Evolutionary conservation across 2,797 vertebrate species (phyloP), one percentile per base, ranked within the genome.

Genomic region (Gymnodraco acuticeps): DNA sequence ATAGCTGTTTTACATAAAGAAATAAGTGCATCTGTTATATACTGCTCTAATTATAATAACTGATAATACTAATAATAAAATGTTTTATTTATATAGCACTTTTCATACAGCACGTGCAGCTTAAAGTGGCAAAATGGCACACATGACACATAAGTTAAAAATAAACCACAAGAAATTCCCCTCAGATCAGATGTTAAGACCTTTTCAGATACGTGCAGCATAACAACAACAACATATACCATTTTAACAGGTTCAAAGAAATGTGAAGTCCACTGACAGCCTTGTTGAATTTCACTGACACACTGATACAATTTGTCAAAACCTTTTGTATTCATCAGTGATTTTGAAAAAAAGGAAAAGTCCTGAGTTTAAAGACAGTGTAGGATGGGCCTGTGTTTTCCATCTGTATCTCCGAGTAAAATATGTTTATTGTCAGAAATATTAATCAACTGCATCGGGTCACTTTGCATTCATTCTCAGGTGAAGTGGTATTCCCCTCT

Each of bases 331-430:
- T 72, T 16, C 15, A 58, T 59, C 53, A 50, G 51, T 20, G 33
- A 66, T 67, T 64, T 80, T 48, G 47, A 64, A 60, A 79, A 71
- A 59, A 64, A 47, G 47, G 53, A 74, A 81, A 76, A 59, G 45
- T 23, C 8, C 63, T 55, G 2, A 3, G 61, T 63, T 55, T 1
- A 12, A 51, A 68, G 65, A 59, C n/a, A n/a, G 31, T 11, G 17
- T 9, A 10, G 41, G 19, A 59, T 12, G 2, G 66, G 50, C n/a
- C 59, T 70, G 48, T 61, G 47, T 54, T 68, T 50, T 61, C 82
- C 80, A 56, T 14, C 43, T 79, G 23, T 43, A 48, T 63, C 45
- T 75, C 2, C 68, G 62, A 54, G 48, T 12, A 1, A 60, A 42
- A 67, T 47, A 33, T 66, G 43, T 7, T 56, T 55, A 48, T 15